Conservation (phyloP, 2,888 invertebrate genomes). For the Lottia gigantea region DNA sequence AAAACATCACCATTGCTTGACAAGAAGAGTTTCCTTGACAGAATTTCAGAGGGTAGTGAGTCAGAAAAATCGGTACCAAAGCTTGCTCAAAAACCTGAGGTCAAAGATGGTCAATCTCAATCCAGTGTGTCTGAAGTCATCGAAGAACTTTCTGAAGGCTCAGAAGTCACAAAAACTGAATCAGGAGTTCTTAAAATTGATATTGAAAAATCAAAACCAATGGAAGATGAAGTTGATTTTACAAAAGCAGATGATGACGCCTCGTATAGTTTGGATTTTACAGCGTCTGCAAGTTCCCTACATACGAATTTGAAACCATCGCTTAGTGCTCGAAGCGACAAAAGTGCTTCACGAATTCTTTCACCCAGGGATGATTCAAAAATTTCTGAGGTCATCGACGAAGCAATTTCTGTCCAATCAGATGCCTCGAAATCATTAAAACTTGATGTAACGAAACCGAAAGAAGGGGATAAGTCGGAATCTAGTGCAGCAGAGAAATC, state of each 20-base stretch:
- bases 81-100: not conserved
- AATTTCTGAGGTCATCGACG: slow-evolving; percentile 53
- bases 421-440: slow-evolving; percentile 32
- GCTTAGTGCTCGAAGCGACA: slow-evolving; percentile 34
- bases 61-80: slow-evolving; percentile 28
- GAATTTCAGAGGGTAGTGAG: slow-evolving; percentile 56
- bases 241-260: slow-evolving; percentile 22
- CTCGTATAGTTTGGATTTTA: slow-evolving; percentile 42
- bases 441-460: slow-evolving; percentile 27
- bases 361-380: slow-evolving; percentile 19
- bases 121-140: slow-evolving; percentile 37
- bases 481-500: not conserved
- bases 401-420: slow-evolving; percentile 34
- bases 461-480: not conserved
- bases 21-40: slow-evolving; percentile 37
- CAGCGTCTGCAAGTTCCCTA: slow-evolving; percentile 34
- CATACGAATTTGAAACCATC: slow-evolving; percentile 33
- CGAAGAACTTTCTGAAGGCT: slow-evolving; percentile 32
- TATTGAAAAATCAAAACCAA: slow-evolving; percentile 12
- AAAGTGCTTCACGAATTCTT: not conserved
- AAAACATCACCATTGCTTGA: not conserved
- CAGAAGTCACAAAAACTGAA: slow-evolving; percentile 21
- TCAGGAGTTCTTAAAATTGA: slow-evolving; percentile 24
- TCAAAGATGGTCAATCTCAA: slow-evolving; percentile 14
- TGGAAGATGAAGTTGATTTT: slow-evolving; percentile 34